Conservation (phyloP, 2,888 invertebrate species). For the Pollenia angustigena region DNA sequence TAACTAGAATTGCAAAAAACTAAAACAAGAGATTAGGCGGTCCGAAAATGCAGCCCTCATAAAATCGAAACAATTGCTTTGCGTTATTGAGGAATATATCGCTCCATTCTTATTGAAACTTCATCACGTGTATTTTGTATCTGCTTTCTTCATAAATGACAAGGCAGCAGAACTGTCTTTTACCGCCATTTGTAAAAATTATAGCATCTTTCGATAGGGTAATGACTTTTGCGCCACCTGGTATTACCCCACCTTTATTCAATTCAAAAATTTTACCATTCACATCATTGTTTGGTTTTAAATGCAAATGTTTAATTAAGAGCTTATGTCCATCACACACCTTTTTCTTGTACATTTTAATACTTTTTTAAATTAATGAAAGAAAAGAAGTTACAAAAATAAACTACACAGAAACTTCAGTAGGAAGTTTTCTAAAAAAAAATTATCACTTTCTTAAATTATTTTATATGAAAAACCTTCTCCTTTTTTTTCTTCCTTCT, state of each 20-base stretch:
- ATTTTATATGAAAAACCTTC: slow-evolving; percentile 29
- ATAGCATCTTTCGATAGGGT: too few relatives aligned
- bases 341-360: slow-evolving; percentile 56
- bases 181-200: too few relatives aligned
- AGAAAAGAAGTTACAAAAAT: slow-evolving; percentile 36
- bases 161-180: too few relatives aligned
- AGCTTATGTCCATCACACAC: slow-evolving; percentile 56
- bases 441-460: slow-evolving; percentile 23
- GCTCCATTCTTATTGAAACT: too few relatives aligned
- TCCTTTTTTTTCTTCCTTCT: slow-evolving; percentile 31
- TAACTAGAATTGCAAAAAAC: too few relatives aligned
- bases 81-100: too few relatives aligned
- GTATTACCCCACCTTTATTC: not conserved
- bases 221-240: too few relatives aligned
- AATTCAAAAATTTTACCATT: not conserved
- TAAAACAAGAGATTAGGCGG: too few relatives aligned
- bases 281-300: slow-evolving; percentile 9
- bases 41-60: too few relatives aligned
- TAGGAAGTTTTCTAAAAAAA: slow-evolving; percentile 29
- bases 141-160: too few relatives aligned
- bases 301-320: slow-evolving; percentile 14
- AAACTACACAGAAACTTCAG: slow-evolving; percentile 12
- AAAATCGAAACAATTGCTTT: too few relatives aligned
- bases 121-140: too few relatives aligned
- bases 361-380: slow-evolving; percentile 11